Base-by-base conservation (phyloP, 2,113 vertebrate species). In the Pseudorectes ferrugineus region DNA sequence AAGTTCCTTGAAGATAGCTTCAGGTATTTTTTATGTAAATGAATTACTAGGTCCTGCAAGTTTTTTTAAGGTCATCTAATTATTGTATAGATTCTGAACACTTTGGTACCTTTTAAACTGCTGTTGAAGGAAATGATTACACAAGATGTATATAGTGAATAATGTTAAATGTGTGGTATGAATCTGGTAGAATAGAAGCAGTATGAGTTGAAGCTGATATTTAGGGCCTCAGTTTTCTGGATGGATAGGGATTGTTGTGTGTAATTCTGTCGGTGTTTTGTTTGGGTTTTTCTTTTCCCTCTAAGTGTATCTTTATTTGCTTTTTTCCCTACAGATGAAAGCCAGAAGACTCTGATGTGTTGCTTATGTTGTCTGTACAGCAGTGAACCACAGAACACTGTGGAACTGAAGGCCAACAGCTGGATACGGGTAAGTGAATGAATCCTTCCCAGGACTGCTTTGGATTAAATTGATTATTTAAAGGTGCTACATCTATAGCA, bases 361-460 rank as follows among this genome's bases (percentile, higher is more conserved):
- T 99, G 99, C 96, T 96, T 99, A 71, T 98, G 97, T 97, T 98
- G 98, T 95, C 98, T 99, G 55, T 98, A 98, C 97, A 99, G 98
- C 31, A 98, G 98, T 91, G 96, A 98, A 84, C 99, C 99, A 82
- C 98, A 96, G 89, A 98, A 96, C 80, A 96, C 98, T 72, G 94
- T 98, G 95, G 98, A 99, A 97, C 89, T 90, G 68, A 98, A 98
- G 96, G 98, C 98, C 89, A 99, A 99, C 97, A 98, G 97, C 89
- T 99, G 99, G 99, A 97, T 99, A 96, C 96, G 77, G 97, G 99
- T 99, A 98, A 96, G 97, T 73, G 81, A 93, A 55, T 85, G 92
- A 91, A 80, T 95, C 74, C 67, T 95, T 86, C 12, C 59, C n/a
- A 62, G 33, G 22, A 46, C 85, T 95, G 80, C 82, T 96, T 95